Evolutionary conservation across 2,888 invertebrate species (phyloP).

Genomic region (Melinaea menophilus): DNA sequence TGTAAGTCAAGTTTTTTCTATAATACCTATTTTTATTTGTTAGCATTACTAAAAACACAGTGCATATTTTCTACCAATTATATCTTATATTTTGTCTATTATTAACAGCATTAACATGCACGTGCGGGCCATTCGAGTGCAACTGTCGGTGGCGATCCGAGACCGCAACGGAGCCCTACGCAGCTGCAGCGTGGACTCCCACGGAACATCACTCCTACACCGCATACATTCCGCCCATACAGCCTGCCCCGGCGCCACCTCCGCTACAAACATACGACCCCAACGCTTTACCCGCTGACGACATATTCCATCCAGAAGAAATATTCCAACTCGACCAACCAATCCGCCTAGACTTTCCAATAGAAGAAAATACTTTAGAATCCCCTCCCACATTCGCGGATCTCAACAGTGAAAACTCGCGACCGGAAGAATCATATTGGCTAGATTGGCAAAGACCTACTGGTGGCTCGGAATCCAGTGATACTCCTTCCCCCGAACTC

Average conservation of each 20-base stretch:
- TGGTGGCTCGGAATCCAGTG: slow-evolving; percentile 71
- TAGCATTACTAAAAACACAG: not conserved
- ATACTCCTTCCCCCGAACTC: slow-evolving; percentile 77
- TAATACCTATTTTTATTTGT: not conserved
- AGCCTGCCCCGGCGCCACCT: slow-evolving; percentile 54
- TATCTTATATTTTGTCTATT: slow-evolving; percentile 23
- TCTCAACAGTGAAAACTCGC: slow-evolving; percentile 83
- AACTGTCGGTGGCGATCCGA: slow-evolving; percentile 77
- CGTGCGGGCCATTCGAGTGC: slow-evolving; percentile 87
- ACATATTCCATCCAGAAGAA: slow-evolving; percentile 86
- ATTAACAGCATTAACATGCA: slow-evolving; percentile 80
- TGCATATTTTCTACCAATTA: not conserved
- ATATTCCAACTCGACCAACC: slow-evolving; percentile 88
- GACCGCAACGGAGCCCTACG: slow-evolving; percentile 54
- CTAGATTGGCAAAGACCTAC: slow-evolving; percentile 75
- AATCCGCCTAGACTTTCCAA: slow-evolving; percentile 79
- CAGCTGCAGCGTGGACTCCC: slow-evolving; percentile 57
- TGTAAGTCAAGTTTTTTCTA: slow-evolving; percentile 55
- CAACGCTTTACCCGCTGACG: slow-evolving; percentile 78
- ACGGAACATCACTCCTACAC: slow-evolving; percentile 54
- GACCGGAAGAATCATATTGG: slow-evolving; percentile 79
- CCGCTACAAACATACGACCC: slow-evolving; percentile 77
- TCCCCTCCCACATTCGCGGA: slow-evolving; percentile 85
- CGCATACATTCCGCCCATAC: slow-evolving; percentile 51
- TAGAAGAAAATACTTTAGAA: slow-evolving; percentile 71